Percentiles rank a stretch among this genome's conserved stretches.
Evolutionary conservation across 2,113 vertebrate species (phyloP).

Genomic region (Notarius lentiginosus): DNA sequence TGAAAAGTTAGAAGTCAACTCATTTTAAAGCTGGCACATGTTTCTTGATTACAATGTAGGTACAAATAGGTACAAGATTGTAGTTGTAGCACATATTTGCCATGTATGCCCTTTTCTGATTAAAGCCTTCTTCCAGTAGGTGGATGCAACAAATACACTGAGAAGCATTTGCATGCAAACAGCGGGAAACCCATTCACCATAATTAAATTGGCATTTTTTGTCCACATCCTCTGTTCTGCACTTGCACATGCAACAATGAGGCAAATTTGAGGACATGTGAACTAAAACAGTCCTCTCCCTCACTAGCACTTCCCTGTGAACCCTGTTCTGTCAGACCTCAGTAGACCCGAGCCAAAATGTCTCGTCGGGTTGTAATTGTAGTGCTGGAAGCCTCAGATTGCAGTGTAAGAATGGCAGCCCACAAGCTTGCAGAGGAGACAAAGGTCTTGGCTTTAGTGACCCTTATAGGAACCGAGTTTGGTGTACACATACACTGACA

Average conservation of each 20-base stretch:
- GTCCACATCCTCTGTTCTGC: slow-evolving; percentile 39
- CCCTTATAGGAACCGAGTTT: not conserved
- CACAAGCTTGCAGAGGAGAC: slow-evolving; percentile 28
- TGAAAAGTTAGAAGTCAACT: not conserved
- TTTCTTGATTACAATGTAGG: slow-evolving; percentile 12
- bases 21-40: slow-evolving; percentile 5
- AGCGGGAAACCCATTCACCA: slow-evolving; percentile 37
- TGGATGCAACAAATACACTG: slow-evolving; percentile 38
- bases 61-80: slow-evolving; percentile 33
- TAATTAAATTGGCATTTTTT: slow-evolving; percentile 44
- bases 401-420: slow-evolving; percentile 43
- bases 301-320: slow-evolving; percentile 37
- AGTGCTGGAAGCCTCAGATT: slow-evolving; percentile 41
- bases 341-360: slow-evolving; percentile 31
- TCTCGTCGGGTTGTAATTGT: slow-evolving; percentile 41
- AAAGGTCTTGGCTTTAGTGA: slow-evolving; percentile 42
- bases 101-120: slow-evolving; percentile 27
- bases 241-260: slow-evolving; percentile 35
- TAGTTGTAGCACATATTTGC: slow-evolving; percentile 19
- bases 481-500: not conserved
- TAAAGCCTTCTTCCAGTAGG: slow-evolving; percentile 24
- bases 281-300: slow-evolving; percentile 29
- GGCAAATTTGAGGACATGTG: slow-evolving; percentile 31
- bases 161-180: slow-evolving; percentile 49
- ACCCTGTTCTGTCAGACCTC: slow-evolving; percentile 33